These are phyloP conservation scores for Tubulanus polymorphus DNA, from an alignment of 2,888 invertebrate genomes.

Conservation along the genomic window DNA sequence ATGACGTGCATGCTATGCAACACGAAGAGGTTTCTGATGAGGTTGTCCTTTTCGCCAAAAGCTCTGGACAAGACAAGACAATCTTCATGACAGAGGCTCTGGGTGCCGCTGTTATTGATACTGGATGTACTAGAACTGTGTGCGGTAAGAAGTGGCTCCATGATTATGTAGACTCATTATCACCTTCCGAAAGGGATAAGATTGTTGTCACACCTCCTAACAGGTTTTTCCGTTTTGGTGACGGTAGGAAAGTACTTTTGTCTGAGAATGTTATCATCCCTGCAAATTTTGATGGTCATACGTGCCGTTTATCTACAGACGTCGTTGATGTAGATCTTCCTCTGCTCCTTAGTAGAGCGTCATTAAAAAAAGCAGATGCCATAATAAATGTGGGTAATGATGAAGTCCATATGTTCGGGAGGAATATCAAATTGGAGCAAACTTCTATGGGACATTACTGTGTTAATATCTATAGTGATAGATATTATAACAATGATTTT, in stretches of 20 bases:
- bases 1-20: too few relatives aligned
- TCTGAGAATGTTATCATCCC: not conserved
- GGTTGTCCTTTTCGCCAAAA: too few relatives aligned
- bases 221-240: not conserved
- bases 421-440: not conserved
- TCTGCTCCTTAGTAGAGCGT: not conserved
- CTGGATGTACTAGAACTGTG: conserved; percentile 3
- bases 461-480: not conserved
- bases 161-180: not conserved
- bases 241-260: not conserved
- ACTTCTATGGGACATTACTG: not conserved
- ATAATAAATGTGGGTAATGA: not conserved
- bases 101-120: not conserved
- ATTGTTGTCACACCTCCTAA: not conserved
- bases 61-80: too few relatives aligned
- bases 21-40: too few relatives aligned
- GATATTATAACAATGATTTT: not conserved
- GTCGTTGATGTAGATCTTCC: not conserved
- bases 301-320: not conserved
- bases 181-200: not conserved
- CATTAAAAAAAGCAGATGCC: not conserved
- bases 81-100: too few relatives aligned
- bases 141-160: conserved; percentile 5
- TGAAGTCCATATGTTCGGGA: not conserved
- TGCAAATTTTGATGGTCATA: not conserved